A percentile compares a stretch with the other conserved stretches of the same genome.
Conservation (phyloP, 1,140 invertebrate species). For the Penaeus japonicus region DNA sequence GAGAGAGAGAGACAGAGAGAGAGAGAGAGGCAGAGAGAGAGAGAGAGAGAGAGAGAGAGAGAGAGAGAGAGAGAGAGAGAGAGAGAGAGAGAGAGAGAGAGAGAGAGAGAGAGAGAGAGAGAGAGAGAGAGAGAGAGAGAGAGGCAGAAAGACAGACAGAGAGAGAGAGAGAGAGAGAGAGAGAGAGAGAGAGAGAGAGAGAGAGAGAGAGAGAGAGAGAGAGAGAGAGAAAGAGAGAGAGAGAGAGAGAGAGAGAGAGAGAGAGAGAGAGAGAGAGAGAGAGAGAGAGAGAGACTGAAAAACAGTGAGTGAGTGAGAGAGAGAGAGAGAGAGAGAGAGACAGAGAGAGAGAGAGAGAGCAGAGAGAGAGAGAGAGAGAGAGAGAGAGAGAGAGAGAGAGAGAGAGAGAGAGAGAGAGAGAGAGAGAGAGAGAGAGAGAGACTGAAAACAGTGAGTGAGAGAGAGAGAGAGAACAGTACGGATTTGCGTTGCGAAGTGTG, state of each 20-base stretch:
- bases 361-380: neutral
- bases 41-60: neutral
- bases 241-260: neutral
- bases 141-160: neutral
- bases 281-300: conserved; percentile 6
- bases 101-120: neutral
- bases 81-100: neutral
- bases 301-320: neutral
- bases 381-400: neutral
- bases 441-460: neutral
- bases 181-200: neutral
- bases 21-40: too few relatives aligned
- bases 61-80: neutral
- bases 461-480: neutral
- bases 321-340: neutral
- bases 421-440: neutral
- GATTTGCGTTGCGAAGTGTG: neutral
- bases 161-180: neutral
- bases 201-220: neutral
- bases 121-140: neutral
- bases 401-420: neutral
- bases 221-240: neutral
- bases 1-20: neutral
- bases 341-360: neutral
- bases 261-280: conserved; percentile 13